Evolutionary conservation across 2,113 vertebrate species (phyloP), one percentile per base, ranked within the genome.

Genomic region (Camelus bactrianus): DNA sequence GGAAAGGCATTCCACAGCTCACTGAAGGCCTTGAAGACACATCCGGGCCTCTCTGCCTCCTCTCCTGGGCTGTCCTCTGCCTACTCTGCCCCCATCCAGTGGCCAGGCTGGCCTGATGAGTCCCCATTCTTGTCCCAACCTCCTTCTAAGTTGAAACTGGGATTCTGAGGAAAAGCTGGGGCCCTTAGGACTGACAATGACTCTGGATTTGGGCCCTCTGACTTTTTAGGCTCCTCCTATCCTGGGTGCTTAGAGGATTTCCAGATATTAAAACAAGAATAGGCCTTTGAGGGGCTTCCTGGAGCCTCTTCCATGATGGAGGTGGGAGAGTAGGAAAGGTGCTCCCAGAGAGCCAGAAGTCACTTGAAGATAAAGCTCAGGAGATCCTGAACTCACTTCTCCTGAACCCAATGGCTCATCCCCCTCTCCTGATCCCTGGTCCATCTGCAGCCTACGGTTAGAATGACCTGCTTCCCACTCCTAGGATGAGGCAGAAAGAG

Each of bases 1-100:
- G 95, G 93, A 82, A 95, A 90, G 97, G 82, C 97, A 96, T 97
- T 97, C 95, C 85, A 65, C 54, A 94, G 92, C 96, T 98, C 97
- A 88, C 67, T 97, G 97, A 96, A 96, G 90, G 90, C 70, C 92
- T 65, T 88, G 87, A 93, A 91, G 96, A 91, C 95, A 12, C 89
- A 75, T 73, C 26, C 5, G 0, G 14, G 54, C 14, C 60, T 89
- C 32, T 89, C 24, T 54, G 89, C 67, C 32, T 26, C 17, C 70
- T 58, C 46, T 50, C 56, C 6, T n/a, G 58, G 81, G 81, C 52
- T 26, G 26, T 28, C 28, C 35, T 50, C 13, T 6, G 35, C 62
- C 67, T 9, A 16, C 48, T 6, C 1, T 0, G 5, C 24, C 67
- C 75, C 73, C 13, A 35, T 8, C 32, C 11, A 1, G 15, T 28